Conservation (phyloP, 2,797 vertebrate genomes). For the Dendrocincla fuliginosa region DNA sequence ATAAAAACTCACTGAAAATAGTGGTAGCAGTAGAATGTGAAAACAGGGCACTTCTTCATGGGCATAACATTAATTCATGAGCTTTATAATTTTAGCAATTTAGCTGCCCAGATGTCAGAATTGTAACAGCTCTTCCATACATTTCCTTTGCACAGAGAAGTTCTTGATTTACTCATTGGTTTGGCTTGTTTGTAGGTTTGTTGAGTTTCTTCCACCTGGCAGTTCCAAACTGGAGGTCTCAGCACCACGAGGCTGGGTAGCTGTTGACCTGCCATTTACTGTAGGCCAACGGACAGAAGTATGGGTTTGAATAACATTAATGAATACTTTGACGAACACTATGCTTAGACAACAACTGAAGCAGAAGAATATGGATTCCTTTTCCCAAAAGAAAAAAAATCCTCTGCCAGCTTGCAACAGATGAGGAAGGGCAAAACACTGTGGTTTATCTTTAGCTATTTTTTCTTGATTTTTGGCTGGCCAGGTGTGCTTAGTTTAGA, state of each 20-base stretch:
- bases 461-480: background rate
- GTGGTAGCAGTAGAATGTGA: background rate
- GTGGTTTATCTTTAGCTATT: background rate
- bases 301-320: background rate
- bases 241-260: background rate
- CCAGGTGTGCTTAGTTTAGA: background rate
- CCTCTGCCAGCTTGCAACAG: background rate
- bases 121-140: background rate
- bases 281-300: background rate
- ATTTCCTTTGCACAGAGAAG: background rate
- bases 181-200: background rate
- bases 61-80: background rate
- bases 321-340: background rate
- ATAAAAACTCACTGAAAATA: background rate
- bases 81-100: background rate
- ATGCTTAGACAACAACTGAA: background rate
- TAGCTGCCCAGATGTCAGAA: background rate
- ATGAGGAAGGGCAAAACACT: background rate
- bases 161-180: background rate
- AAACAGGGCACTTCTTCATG: background rate
- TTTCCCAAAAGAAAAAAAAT: background rate
- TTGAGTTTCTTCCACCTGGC: background rate
- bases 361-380: background rate
- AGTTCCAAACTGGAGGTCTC: background rate
- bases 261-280: accelerated